Evolutionary conservation across 2,797 vertebrate species (phyloP).

Genomic region (Malurus splendens): DNA sequence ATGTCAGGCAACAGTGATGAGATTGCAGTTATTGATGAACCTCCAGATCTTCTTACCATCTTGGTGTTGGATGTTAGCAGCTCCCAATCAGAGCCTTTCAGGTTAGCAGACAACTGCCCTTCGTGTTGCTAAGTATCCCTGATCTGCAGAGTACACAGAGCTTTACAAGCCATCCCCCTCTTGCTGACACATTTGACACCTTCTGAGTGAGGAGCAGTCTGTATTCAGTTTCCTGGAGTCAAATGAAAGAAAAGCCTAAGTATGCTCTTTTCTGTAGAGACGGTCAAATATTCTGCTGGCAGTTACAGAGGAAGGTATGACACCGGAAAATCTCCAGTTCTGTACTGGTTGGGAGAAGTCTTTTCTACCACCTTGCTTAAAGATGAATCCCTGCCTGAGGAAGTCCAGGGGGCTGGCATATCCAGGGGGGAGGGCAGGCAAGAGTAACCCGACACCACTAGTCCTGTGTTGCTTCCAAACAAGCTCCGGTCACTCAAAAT

Average conservation of each 20-base stretch:
- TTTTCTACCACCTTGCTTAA: rapidly evolving
- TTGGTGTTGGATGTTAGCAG: rapidly evolving
- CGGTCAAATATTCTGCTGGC: rapidly evolving
- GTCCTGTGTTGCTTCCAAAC: neutral
- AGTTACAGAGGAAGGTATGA: neutral
- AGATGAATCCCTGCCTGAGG: rapidly evolving
- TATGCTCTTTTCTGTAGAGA: neutral
- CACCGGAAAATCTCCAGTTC: neutral
- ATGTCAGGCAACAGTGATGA: neutral
- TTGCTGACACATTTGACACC: neutral
- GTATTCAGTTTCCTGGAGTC: neutral
- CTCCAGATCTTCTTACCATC: neutral
- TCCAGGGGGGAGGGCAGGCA: neutral
- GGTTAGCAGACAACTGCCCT: neutral
- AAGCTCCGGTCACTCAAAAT: neutral
- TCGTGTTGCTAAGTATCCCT: neutral
- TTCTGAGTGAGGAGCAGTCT: neutral
- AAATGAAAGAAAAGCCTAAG: neutral
- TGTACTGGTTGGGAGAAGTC: neutral
- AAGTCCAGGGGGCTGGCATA: neutral
- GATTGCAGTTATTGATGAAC: neutral
- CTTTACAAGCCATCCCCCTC: neutral
- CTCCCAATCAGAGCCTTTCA: neutral
- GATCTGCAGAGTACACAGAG: neutral
- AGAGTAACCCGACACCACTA: rapidly evolving